Conservation (phyloP, 1,140 invertebrate species). For the Anagrus nilaparvatae region DNA sequence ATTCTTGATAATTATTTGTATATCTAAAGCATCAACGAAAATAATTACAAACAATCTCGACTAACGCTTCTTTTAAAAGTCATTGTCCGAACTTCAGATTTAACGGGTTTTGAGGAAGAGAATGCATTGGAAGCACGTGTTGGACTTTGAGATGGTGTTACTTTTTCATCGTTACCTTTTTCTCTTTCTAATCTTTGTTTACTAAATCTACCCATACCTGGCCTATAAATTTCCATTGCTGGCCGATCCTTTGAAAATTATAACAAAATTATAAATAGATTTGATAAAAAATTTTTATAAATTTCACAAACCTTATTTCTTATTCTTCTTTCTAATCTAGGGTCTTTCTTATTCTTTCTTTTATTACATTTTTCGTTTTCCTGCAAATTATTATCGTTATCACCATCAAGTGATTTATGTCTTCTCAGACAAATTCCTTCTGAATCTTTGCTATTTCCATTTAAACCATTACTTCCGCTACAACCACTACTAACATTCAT, state of each 20-base stretch:
- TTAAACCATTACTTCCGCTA: conserved; percentile 23
- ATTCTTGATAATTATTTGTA: no score
- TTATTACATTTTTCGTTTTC: conserved; percentile 42
- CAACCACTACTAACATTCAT: conserved; percentile 22
- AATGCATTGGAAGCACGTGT: conserved; percentile 23
- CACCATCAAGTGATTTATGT: conserved; percentile 50
- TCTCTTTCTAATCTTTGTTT: conserved; percentile 54
- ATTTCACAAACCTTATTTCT: conserved; percentile 48
- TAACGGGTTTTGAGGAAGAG: conserved; percentile 24
- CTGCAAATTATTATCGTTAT: conserved; percentile 43
- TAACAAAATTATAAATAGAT: background rate
- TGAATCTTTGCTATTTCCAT: conserved; percentile 34
- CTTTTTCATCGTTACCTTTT: conserved; percentile 39
- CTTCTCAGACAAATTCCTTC: conserved; percentile 41
- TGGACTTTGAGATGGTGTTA: conserved; percentile 36
- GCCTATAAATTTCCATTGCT: conserved; percentile 60
- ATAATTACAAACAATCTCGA: conserved; percentile 29
- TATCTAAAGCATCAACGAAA: background rate
- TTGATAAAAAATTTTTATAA: background rate
- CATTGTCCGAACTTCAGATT: conserved; percentile 37
- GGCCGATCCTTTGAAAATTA: conserved; percentile 52
- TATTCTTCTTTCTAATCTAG: conserved; percentile 51
- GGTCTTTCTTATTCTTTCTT: conserved; percentile 44
- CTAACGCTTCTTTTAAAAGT: conserved; percentile 40
- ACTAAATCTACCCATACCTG: conserved; percentile 62